A percentile compares a stretch with the other conserved stretches of the same genome.
Evolutionary conservation across 2,797 vertebrate species (phyloP).

Genomic region (Streptopelia turtur): DNA sequence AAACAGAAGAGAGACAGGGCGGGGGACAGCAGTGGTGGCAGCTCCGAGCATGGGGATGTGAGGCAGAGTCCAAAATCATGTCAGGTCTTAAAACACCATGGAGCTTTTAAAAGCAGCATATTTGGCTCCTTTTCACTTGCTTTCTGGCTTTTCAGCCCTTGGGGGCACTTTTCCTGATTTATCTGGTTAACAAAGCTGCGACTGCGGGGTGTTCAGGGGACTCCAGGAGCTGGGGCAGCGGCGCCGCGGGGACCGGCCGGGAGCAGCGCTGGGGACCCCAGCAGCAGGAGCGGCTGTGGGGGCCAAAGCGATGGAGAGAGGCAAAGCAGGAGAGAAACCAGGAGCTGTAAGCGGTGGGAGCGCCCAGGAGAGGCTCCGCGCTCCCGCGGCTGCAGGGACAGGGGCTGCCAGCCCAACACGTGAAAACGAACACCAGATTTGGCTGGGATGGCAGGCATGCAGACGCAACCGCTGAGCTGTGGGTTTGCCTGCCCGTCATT

Average conservation of each 20-base stretch:
- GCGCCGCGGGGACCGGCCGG: background rate
- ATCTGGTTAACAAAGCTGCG: background rate
- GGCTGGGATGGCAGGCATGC: background rate
- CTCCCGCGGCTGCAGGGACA: background rate
- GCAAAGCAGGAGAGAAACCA: background rate
- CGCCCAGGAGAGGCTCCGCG: background rate
- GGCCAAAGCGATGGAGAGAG: background rate
- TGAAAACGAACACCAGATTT: background rate
- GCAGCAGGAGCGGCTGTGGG: background rate
- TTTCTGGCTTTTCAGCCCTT: background rate
- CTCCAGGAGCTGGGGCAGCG: background rate
- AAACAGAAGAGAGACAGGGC: background rate
- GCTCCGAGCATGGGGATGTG: background rate
- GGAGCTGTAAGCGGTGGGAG: background rate
- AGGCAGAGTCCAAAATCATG: background rate
- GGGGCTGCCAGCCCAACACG: background rate
- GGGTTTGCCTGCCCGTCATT: background rate
- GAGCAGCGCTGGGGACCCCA: accelerated
- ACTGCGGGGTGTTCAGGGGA: background rate
- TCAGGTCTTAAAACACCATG: background rate
- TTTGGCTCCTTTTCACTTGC: background rate
- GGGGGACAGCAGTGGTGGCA: background rate
- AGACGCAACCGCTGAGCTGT: background rate
- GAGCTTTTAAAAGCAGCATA: background rate
- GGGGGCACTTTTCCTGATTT: background rate